Base-by-base conservation (phyloP, 2,888 invertebrate genomes). In the Dascillus cervinus region DNA sequence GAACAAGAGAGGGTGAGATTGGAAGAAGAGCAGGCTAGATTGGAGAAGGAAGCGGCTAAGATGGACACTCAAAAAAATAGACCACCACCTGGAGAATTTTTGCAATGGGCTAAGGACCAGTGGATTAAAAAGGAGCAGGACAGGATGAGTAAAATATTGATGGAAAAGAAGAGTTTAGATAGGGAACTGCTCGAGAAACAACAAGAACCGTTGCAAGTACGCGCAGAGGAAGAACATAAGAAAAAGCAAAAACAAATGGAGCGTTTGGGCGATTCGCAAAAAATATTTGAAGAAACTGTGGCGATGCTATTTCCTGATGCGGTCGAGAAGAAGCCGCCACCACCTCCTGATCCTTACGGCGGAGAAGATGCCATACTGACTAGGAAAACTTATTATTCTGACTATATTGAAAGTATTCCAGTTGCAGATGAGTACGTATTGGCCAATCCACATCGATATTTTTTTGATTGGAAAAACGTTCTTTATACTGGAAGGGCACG, bases 241-340 rank as follows among this genome's bases (percentile, higher is more conserved):
- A 78, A 77, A 50, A 72, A 72, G 48, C 59, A 65, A 43, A 70
- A 74, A 52, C 72, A 76, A 60, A 58, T 67, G 11, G 69, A 72
- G 28, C 69, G 71, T 13, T 65, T 78, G 61, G 70, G 69, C 49
- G 68, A 71, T 41, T 72, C 75, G 37, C 71, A 73, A 39, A 65
- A 64, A 3, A 73, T 82, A 43, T 83, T 83, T 47, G 73, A 76
- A 42, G 76, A 81, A 20, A 75, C 77, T 0, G 71, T 81, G 1
- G 71, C 71, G 43, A 67, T 61, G 53, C 55, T 76, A 8, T 77
- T 79, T 46, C 78, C 79, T 0, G 75, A 77, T 50, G 72, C 72
- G 14, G 64, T 73, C 17, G 69, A 69, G 43, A 69, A 69, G 41
- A 61, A 65, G 42, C 62, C 62, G 10, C 61, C 63, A 41, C 52